Percentiles rank a stretch among this genome's conserved stretches.
These are phyloP conservation scores for Astropecten irregularis DNA, from an alignment of 53 echinoderm and acorn worm species.

Conservation along the genomic window DNA sequence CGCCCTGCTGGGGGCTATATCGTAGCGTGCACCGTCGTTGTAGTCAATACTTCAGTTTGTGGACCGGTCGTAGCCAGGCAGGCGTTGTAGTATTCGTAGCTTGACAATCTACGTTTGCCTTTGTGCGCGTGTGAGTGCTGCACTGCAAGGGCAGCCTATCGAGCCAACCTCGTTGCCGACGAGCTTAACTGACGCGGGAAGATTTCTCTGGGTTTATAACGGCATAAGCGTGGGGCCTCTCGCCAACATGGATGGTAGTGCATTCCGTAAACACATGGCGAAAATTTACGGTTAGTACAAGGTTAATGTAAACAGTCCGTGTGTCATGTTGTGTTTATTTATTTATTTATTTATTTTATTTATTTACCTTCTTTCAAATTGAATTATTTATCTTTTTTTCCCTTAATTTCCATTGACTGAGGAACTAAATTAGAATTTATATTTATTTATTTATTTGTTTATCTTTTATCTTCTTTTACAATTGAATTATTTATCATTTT, in stretches of 20 bases:
- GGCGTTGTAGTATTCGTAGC: too few relatives aligned
- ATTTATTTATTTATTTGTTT: too few relatives aligned
- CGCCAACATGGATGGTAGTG: conserved; percentile 28
- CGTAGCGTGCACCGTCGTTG: not conserved
- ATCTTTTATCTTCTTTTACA: too few relatives aligned
- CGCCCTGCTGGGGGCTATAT: not conserved
- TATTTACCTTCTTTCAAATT: too few relatives aligned
- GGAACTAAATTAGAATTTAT: too few relatives aligned
- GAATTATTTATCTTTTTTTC: too few relatives aligned
- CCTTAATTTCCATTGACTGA: too few relatives aligned
- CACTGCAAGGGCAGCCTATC: not conserved
- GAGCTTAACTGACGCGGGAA: not conserved
- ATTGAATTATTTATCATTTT: too few relatives aligned
- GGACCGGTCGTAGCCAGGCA: not conserved
- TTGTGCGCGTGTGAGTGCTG: not conserved
- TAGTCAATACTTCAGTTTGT: not conserved
- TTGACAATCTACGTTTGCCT: not conserved
- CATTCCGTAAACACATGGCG: conserved; percentile 50
- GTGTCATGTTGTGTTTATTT: not conserved
- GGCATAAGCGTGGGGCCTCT: too few relatives aligned
- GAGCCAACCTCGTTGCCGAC: not conserved
- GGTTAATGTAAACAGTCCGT: too few relatives aligned
- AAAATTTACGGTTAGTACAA: conserved; percentile 53
- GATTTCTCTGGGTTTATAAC: not conserved
- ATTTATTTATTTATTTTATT: too few relatives aligned